Evolutionary conservation across 2,888 invertebrate species (phyloP), one percentile per base, ranked within the genome.

Genomic region (Lasioglossum figueresi): DNA sequence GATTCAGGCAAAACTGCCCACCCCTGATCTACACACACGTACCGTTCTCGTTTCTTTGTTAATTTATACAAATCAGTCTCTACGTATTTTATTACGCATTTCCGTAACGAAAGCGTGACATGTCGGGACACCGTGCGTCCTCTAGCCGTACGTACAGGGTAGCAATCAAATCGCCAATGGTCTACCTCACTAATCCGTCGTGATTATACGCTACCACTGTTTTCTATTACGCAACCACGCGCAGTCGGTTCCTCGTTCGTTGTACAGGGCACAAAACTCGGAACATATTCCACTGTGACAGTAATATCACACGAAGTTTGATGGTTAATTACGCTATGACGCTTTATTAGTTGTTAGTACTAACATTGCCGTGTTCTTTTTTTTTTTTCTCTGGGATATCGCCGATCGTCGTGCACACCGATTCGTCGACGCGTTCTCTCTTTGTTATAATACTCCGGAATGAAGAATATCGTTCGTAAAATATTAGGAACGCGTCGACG

Each of bases 261-360:
- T 80, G 84, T 85, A 75, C 84, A 87, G 80, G 79, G 80, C 71
- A 84, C 78, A 89, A 84, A 87, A 88, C 74, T 88, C 74, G 77
- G 82, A 84, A 91, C 70, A 40, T 88, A 87, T 88, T 90, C 85
- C 89, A 88, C 89, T 88, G 87, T 91, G 88, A 91, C 89, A 91
- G 88, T 91, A 90, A 89, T 91, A 90, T 87, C 87, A 87, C 81
- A n/a, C 68, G 71, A 83, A 88, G 79, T 88, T 90, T 87, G 82
- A 91, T 86, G 87, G 90, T 93, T 92, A 92, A 93, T 89, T 85
- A 91, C 87, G 93, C 93, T 93, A 91, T 89, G 88, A 92, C 89
- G 93, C 93, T 93, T 94, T 90, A 91, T 90, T 93, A 93, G 93
- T 92, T 90, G 89, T 90, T 92, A 92, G 90, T 92, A 94, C 94